Evolutionary conservation across 2,888 invertebrate genomes (phyloP).

Genomic region (Melitaea athalia): DNA sequence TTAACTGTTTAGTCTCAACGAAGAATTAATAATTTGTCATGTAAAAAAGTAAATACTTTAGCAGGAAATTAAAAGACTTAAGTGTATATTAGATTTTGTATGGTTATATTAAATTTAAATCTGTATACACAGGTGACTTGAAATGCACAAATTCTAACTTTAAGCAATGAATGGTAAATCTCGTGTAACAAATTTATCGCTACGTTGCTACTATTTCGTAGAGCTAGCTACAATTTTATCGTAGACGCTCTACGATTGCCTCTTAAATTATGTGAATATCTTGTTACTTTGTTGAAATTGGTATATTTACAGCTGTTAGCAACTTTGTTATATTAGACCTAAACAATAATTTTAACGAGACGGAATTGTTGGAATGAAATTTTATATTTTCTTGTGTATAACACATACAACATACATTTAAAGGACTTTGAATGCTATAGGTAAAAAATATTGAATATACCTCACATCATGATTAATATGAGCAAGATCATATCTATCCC

Average conservation of each 20-base stretch:
- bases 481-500: too few relatives aligned
- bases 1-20: too few relatives aligned
- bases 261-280: background rate
- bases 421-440: too few relatives aligned
- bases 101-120: too few relatives aligned
- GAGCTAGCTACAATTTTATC: background rate
- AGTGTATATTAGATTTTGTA: too few relatives aligned
- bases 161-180: background rate
- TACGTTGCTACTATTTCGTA: constrained; percentile 3
- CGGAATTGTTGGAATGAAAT: background rate
- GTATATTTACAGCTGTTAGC: background rate
- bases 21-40: too few relatives aligned
- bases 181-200: constrained; percentile 1
- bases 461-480: too few relatives aligned
- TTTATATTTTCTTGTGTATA: too few relatives aligned
- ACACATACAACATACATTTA: too few relatives aligned
- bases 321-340: background rate
- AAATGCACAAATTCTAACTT: background rate
- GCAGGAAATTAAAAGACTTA: too few relatives aligned
- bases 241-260: constrained; percentile 1
- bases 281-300: constrained; percentile 1
- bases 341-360: background rate
- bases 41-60: too few relatives aligned
- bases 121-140: background rate
- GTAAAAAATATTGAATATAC: too few relatives aligned